Evolutionary conservation across 2,888 invertebrate genomes (phyloP).

Genomic region (Megaustenia siamemsis): DNA sequence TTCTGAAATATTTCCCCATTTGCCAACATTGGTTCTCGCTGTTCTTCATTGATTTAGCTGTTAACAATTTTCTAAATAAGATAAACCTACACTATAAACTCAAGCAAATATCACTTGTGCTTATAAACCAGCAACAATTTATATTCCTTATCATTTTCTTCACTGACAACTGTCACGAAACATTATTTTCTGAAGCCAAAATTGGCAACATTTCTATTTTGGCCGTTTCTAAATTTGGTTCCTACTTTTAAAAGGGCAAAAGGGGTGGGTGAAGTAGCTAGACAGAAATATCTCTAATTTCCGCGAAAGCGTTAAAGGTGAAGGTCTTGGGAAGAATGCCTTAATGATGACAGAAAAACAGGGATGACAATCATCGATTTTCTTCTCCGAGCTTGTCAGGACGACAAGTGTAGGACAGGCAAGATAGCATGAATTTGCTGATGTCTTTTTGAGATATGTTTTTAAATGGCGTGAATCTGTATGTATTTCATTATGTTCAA

Average conservation of each 20-base stretch:
- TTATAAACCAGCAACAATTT: too few species aligned
- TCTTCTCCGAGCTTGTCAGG: not conserved
- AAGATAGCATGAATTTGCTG: not conserved
- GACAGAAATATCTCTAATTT: not conserved
- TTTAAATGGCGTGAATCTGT: not conserved
- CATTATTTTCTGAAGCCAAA: not conserved
- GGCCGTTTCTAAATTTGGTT: not conserved
- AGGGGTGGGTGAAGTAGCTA: not conserved
- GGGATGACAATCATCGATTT: slow-evolving; percentile 2
- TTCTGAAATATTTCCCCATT: too few species aligned
- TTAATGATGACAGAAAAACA: slow-evolving; percentile 1
- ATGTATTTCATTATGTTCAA: not conserved
- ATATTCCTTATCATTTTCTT: too few species aligned
- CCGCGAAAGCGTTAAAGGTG: not conserved
- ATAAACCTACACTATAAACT: too few species aligned
- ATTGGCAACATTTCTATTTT: slow-evolving; percentile 11
- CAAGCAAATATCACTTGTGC: too few species aligned
- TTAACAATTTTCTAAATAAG: too few species aligned
- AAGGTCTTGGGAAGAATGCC: not conserved
- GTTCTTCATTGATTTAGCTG: too few species aligned
- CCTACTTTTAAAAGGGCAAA: not conserved
- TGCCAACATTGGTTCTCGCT: too few species aligned
- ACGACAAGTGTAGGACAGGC: not conserved
- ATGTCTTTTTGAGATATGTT: not conserved
- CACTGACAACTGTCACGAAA: too few species aligned